These are phyloP conservation scores for Hybognathus amarus DNA, from an alignment of 2,797 vertebrate species.

Conservation along the genomic window DNA sequence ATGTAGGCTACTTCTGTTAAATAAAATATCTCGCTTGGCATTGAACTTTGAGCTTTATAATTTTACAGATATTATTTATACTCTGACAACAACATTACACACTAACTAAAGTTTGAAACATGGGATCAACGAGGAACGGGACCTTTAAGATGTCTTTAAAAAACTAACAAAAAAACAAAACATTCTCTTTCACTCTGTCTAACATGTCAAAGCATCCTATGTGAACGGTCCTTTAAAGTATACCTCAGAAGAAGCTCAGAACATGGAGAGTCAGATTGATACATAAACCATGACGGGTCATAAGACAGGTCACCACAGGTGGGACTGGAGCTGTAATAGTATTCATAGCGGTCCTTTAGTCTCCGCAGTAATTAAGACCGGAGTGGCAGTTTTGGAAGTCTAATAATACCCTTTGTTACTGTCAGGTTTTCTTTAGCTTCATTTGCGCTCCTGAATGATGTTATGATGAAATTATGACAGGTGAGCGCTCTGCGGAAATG, in stretches of 20 bases:
- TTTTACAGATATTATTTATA: too few relatives aligned
- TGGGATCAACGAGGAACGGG: too few relatives aligned
- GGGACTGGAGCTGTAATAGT: constrained; percentile 24
- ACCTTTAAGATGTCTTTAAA: too few relatives aligned
- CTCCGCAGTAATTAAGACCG: constrained; percentile 48
- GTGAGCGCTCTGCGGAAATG: constrained; percentile 24
- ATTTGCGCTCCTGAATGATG: constrained; percentile 44
- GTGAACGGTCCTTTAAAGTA: background rate
- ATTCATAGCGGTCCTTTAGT: constrained; percentile 39
- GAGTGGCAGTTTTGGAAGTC: constrained; percentile 46
- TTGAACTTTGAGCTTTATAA: too few relatives aligned
- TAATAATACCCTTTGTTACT: constrained; percentile 53
- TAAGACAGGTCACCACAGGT: constrained; percentile 42
- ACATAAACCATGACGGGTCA: constrained; percentile 46
- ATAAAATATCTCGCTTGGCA: too few relatives aligned
- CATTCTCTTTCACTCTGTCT: too few relatives aligned
- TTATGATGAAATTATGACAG: constrained; percentile 51
- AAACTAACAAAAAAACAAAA: background rate
- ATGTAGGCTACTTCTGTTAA: too few relatives aligned
- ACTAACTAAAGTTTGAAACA: too few relatives aligned
- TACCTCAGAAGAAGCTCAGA: background rate
- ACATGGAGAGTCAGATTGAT: constrained; percentile 16
- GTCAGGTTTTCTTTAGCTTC: constrained; percentile 39
- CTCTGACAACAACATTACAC: too few relatives aligned
- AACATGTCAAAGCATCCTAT: background rate